phyloP scores from a whole-genome alignment of 2,113 vertebrate genomes.

The Puntigrus tetrazona region DNA sequence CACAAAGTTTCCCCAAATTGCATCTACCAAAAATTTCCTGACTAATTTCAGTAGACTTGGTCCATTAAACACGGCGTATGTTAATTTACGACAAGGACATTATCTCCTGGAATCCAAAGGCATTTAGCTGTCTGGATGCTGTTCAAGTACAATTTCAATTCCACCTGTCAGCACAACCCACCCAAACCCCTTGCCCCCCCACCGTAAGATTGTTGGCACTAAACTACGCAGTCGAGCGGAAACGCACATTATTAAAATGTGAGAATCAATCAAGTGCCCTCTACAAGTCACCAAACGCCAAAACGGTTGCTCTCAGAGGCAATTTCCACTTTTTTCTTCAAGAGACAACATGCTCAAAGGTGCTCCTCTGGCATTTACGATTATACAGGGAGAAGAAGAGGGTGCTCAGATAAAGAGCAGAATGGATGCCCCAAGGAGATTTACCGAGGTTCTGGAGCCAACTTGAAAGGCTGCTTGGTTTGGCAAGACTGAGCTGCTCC shows the following conservation, averaged over 20 bases:
- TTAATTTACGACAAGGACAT: slow-evolving; percentile 64
- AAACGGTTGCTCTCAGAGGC: slow-evolving; percentile 16
- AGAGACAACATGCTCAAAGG: slow-evolving; percentile 36
- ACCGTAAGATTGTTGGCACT: slow-evolving; percentile 64
- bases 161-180: slow-evolving; percentile 57
- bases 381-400: slow-evolving; percentile 13
- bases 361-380: slow-evolving; percentile 44
- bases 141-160: slow-evolving; percentile 75
- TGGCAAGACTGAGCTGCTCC: not conserved
- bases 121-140: slow-evolving; percentile 64
- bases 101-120: slow-evolving; percentile 58
- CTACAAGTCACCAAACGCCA: slow-evolving; percentile 44
- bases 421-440: slow-evolving; percentile 34
- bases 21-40: slow-evolving; percentile 37
- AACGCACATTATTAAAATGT: slow-evolving; percentile 69
- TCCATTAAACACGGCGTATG: slow-evolving; percentile 57
- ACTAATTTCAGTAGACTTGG: slow-evolving; percentile 59
- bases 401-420: slow-evolving; percentile 22
- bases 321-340: slow-evolving; percentile 28
- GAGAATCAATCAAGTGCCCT: slow-evolving; percentile 58
- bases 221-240: slow-evolving; percentile 62
- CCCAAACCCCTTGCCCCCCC: not conserved
- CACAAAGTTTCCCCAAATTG: slow-evolving; percentile 28
- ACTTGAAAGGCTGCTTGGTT: slow-evolving; percentile 20
- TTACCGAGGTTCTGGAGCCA: slow-evolving; percentile 8